These are phyloP conservation scores for Cyaniris semiargus DNA, from an alignment of 2,888 invertebrate species.

Conservation along the genomic window DNA sequence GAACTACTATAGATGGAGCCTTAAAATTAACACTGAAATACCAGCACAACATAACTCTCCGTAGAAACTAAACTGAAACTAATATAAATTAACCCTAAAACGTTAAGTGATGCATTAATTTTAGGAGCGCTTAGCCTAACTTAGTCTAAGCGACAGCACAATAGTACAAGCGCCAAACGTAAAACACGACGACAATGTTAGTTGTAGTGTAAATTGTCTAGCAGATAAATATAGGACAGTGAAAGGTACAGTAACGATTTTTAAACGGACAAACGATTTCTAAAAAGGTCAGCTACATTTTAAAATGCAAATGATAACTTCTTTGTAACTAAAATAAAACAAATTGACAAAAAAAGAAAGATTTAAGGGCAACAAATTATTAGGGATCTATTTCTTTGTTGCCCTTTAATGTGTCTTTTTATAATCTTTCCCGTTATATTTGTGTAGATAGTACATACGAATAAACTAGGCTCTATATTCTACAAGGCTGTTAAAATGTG, in stretches of 20 bases:
- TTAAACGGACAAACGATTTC: slow-evolving; percentile 7
- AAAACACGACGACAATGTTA: slow-evolving; percentile 16
- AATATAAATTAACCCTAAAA: slow-evolving; percentile 26
- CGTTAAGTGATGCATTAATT: slow-evolving; percentile 32
- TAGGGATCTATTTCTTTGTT: too few species aligned
- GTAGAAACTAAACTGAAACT: neutral
- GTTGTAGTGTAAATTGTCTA: slow-evolving; percentile 22
- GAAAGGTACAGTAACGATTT: slow-evolving; percentile 6
- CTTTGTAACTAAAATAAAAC: too few species aligned
- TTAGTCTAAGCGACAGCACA: slow-evolving; percentile 27
- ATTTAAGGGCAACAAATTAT: too few species aligned
- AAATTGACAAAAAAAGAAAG: too few species aligned
- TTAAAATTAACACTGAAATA: neutral
- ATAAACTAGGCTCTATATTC: too few species aligned
- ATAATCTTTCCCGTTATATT: too few species aligned
- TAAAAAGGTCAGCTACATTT: slow-evolving; percentile 22
- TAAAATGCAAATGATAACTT: slow-evolving; percentile 1
- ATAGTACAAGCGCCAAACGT: slow-evolving; percentile 9
- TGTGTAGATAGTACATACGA: too few species aligned
- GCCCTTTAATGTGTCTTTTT: too few species aligned
- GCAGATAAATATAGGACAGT: slow-evolving; percentile 14
- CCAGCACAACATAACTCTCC: neutral
- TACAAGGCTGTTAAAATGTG: too few species aligned
- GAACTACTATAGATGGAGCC: neutral
- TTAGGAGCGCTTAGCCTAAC: slow-evolving; percentile 30